Evolutionary conservation across 2,797 vertebrate genomes (phyloP), one percentile per base, ranked within the genome.

Genomic region (Diglossa cyanea): DNA sequence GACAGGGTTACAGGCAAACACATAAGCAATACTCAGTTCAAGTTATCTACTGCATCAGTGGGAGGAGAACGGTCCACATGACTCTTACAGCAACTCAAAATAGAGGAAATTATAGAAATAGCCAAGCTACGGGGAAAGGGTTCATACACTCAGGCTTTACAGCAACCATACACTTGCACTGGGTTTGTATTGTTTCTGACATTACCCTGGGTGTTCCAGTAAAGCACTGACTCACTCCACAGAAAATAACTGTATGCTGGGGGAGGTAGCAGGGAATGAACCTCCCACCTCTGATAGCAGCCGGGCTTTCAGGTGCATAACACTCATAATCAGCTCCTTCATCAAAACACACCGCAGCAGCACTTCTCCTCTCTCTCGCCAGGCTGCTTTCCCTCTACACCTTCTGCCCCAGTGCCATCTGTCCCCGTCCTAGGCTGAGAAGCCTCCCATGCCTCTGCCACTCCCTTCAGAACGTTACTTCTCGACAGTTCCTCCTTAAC

Each of bases 201-300:
- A 1, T 25, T 40, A 28, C 39, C 9, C 5, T 4, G 20, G 2
- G 1, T 13, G 28, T 31, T 70, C 31, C 55, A 24, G n/a, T 0
- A 28, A 11, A 68, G n/a, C 24, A 31, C 33, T 6, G 58, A 79
- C 39, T 40, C 35, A 45, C n/a, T 17, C 11, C 8, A 44, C 21
- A 73, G 35, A 66, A 82, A 72, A 58, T 2, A 51, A 76, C 35
- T 8, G 14, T 5, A 26, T 9, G 45, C 66, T 42, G 24, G 11
- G 20, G n/a, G 31, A 21, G 10, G 8, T 7, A 33, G 10, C n/a
- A n/a, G 31, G 31, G 35, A 71, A 63, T 0, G 2, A 65, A 42
- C 11, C 18, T 35, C 37, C 19, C 48, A 62, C n/a, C 35, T 45
- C 68, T 17, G 9, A 47, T 0, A 61, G 62, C 28, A 7, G 26